These are phyloP conservation scores for Nomada flava DNA, from an alignment of 2,888 invertebrate genomes.

Conservation along the genomic window DNA sequence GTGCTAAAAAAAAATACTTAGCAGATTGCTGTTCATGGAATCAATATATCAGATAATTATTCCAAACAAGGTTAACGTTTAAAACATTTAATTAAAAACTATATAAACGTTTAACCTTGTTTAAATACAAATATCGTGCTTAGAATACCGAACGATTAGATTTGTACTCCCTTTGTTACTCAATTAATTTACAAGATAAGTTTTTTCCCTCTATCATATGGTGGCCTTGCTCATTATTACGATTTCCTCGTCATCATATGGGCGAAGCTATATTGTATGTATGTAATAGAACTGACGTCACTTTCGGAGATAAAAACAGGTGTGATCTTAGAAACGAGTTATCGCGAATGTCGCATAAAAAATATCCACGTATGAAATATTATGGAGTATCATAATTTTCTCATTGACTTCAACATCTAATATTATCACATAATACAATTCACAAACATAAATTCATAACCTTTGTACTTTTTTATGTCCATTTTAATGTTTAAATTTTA, in stretches of 20 bases:
- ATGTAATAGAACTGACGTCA: constrained; percentile 20
- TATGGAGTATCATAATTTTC: neutral
- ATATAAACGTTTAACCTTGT: too few species aligned
- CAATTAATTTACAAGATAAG: constrained; percentile 1
- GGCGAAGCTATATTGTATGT: constrained; percentile 9
- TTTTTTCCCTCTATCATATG: constrained; percentile 5
- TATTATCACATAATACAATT: too few species aligned
- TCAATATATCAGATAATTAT: too few species aligned
- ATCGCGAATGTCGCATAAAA: neutral
- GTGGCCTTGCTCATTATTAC: constrained; percentile 61
- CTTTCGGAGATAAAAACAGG: neutral
- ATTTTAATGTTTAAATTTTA: neutral
- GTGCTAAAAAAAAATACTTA: too few species aligned
- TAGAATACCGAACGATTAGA: too few species aligned
- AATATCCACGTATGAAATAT: neutral
- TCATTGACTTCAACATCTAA: neutral
- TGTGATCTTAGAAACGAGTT: neutral
- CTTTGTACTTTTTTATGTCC: neutral
- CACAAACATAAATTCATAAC: too few species aligned
- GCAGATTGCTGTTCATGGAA: too few species aligned
- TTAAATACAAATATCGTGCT: too few species aligned
- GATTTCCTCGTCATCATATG: constrained; percentile 66
- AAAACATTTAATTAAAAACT: too few species aligned
- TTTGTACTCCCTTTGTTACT: constrained; percentile 1
- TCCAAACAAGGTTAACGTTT: too few species aligned